A percentile compares a stretch with the other conserved stretches of the same genome.
Conservation (phyloP, 2,113 vertebrate genomes). For the Camelus dromedarius region DNA sequence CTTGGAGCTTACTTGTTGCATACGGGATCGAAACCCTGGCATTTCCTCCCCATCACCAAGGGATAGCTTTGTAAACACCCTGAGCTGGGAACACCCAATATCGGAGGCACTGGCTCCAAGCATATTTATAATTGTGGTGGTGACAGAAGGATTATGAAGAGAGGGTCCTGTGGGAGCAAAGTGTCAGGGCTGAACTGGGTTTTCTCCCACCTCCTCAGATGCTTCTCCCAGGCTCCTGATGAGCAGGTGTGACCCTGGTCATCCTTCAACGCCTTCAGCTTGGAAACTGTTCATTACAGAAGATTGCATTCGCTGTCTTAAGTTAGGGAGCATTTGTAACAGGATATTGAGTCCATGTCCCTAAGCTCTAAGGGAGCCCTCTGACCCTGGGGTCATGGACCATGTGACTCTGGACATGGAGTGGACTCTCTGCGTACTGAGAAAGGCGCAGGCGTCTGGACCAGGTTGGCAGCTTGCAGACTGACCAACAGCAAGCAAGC, state of each 20-base stretch:
- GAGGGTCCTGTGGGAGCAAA: not conserved
- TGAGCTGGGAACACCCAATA: rapidly evolving
- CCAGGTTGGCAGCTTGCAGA: rapidly evolving
- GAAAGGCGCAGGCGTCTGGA: not conserved
- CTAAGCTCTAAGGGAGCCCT: rapidly evolving
- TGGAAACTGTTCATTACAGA: not conserved
- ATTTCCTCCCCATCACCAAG: not conserved
- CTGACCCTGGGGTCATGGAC: rapidly evolving
- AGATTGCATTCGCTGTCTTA: not conserved
- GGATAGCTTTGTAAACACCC: not conserved
- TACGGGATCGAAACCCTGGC: not conserved
- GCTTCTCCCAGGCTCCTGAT: rapidly evolving
- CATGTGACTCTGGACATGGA: rapidly evolving
- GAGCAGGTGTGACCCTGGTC: rapidly evolving
- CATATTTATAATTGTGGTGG: not conserved
- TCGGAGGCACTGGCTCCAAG: not conserved
- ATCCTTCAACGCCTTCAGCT: not conserved
- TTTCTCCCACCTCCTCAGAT: rapidly evolving
- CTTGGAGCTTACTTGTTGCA: not conserved
- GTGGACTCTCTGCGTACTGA: not conserved
- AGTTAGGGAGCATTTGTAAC: rapidly evolving
- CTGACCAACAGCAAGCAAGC: too few species aligned
- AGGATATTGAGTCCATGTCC: not conserved
- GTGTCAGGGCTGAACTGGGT: not conserved
- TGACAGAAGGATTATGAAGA: rapidly evolving